Evolutionary conservation across 2,888 invertebrate genomes (phyloP).

Genomic region (Drosophila aldrichi): DNA sequence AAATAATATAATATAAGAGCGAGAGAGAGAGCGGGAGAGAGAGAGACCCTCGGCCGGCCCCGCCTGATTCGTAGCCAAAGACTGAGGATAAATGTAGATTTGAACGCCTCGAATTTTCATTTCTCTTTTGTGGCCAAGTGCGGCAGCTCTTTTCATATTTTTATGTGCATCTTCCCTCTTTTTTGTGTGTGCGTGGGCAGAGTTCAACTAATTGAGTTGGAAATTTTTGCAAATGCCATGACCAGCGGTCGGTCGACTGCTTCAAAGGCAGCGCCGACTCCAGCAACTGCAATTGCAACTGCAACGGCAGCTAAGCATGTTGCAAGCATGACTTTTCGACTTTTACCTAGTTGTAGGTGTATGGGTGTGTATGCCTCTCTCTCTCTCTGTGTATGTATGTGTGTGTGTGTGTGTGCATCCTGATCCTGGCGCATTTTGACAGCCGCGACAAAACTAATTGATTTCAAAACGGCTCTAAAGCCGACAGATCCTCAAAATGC

Average conservation of each 20-base stretch:
- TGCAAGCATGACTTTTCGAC: slow-evolving; percentile 58
- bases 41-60: slow-evolving; percentile 20
- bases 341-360: slow-evolving; percentile 26
- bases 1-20: slow-evolving; percentile 24
- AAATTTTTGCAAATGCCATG: slow-evolving; percentile 71
- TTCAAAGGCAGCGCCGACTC: slow-evolving; percentile 47
- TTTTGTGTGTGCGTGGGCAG: slow-evolving; percentile 51
- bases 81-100: slow-evolving; percentile 76
- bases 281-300: slow-evolving; percentile 15
- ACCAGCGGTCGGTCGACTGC: slow-evolving; percentile 46
- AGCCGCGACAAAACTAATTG: slow-evolving; percentile 85
- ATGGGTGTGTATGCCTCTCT: slow-evolving; percentile 1
- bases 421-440: slow-evolving; percentile 79
- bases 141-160: slow-evolving; percentile 55
- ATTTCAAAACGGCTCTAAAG: slow-evolving; percentile 83
- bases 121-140: slow-evolving; percentile 54
- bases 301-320: slow-evolving; percentile 33
- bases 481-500: slow-evolving; percentile 60
- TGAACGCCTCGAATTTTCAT: slow-evolving; percentile 75
- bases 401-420: slow-evolving; percentile 17
- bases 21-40: not conserved
- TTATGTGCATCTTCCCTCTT: slow-evolving; percentile 16
- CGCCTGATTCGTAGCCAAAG: slow-evolving; percentile 9
- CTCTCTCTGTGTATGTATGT: slow-evolving; percentile 11
- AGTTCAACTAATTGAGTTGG: slow-evolving; percentile 80